Evolutionary conservation across 2,797 vertebrate genomes (phyloP).

Genomic region (Rhyacichthys aspro): DNA sequence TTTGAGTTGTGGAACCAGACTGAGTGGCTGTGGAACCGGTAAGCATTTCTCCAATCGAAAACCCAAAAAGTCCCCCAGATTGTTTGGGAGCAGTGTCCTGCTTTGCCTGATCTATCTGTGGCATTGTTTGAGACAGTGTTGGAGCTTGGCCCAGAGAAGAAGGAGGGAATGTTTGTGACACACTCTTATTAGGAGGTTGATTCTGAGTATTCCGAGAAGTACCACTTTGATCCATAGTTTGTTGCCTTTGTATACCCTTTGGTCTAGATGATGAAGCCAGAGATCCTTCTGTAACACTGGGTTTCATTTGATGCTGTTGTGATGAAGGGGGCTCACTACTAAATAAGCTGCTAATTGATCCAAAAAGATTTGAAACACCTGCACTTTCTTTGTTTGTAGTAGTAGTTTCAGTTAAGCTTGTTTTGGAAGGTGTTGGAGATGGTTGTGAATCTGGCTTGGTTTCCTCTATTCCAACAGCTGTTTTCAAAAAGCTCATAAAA

Average conservation of each 20-base stretch:
- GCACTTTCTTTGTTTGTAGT: slow-evolving; percentile 76
- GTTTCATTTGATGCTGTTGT: slow-evolving; percentile 61
- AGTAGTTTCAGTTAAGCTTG: slow-evolving; percentile 45
- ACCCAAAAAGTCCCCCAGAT: slow-evolving; percentile 78
- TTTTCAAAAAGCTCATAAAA: slow-evolving; percentile 89
- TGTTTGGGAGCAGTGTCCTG: slow-evolving; percentile 72
- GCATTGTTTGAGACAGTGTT: slow-evolving; percentile 55
- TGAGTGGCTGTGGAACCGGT: slow-evolving; percentile 67
- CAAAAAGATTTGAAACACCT: slow-evolving; percentile 85
- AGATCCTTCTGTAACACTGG: slow-evolving; percentile 57
- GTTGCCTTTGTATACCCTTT: slow-evolving; percentile 71
- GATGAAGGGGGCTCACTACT: slow-evolving; percentile 74
- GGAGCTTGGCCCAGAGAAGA: slow-evolving; percentile 32
- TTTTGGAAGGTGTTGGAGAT: slow-evolving; percentile 47
- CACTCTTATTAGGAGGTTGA: slow-evolving; percentile 58
- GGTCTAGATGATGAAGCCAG: slow-evolving; percentile 51
- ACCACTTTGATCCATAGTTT: slow-evolving; percentile 62
- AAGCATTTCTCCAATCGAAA: slow-evolving; percentile 83
- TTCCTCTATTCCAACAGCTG: slow-evolving; percentile 80
- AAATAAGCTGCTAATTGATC: slow-evolving; percentile 87
- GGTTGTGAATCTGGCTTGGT: slow-evolving; percentile 55
- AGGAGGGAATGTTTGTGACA: slow-evolving; percentile 57
- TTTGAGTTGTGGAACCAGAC: slow-evolving; percentile 40
- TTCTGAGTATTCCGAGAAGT: slow-evolving; percentile 30
- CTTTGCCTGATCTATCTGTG: slow-evolving; percentile 61